Base-by-base conservation (phyloP, 2,113 vertebrate species). In the Muscicapa adusta region DNA sequence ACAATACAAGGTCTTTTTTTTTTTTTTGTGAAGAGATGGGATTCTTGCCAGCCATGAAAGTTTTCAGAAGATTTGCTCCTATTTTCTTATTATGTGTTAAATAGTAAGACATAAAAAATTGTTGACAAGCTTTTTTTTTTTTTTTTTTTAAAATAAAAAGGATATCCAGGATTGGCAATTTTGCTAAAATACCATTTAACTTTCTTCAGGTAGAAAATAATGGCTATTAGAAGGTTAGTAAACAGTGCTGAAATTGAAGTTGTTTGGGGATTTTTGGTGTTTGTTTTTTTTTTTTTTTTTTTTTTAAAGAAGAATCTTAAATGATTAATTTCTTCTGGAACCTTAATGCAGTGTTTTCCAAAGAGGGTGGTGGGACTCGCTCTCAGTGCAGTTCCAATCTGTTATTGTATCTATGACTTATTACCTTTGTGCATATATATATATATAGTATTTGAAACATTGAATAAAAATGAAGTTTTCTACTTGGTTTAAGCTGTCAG, bases 381-480 rank as follows among this genome's bases (percentile, higher is more conserved):
- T 75, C 26, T 79, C 14, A 40, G 1, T 53, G 2, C 12, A 12
- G 33, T 62, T 29, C 36, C 8, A 54, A 12, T 81, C 12, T 76
- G 13, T 33, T 76, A 0, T n/a, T 53, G 3, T 42, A 14, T 24
- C 4, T 12, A 2, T 57, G 8, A 8, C 5, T 36, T 50, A 24
- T 4, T 43, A 8, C 6, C 5, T 18, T 8, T 50, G 14, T 29
- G 16, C 5, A 34, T 26, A 18, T 11, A 5, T 23, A 23, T 42
- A 12, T 24, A 17, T 28, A 10, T 20, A 36, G 2, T 16, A 57
- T 31, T 20, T 2, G 12, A 63, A 81, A 28, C 4, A 6, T 6
- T 9, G 7, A 40, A 38, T 56, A 31, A 28, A 68, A 54, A 56
- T 13, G 2, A 43, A 19, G 2, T 75, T 24, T 47, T 45, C 4